phyloP scores from a whole-genome alignment of 2,797 vertebrate species.

The Masticophis lateralis region DNA sequence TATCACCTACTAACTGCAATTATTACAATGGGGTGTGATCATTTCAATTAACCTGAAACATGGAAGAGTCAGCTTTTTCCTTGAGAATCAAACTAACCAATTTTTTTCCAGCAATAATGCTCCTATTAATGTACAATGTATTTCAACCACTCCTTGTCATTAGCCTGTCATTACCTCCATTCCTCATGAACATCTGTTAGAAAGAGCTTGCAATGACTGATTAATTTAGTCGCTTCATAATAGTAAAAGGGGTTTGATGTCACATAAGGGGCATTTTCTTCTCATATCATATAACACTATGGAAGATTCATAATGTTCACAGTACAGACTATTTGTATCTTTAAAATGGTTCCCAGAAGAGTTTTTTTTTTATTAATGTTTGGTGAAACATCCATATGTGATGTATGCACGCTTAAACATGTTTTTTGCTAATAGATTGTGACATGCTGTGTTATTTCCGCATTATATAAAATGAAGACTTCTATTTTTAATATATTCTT shows the following conservation, averaged over 20 bases:
- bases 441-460: neutral
- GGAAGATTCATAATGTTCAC: neutral
- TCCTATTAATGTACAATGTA: neutral
- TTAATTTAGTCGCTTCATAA: constrained; percentile 28
- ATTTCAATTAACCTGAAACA: neutral
- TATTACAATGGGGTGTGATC: neutral
- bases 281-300: neutral
- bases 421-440: neutral
- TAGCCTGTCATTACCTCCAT: neutral
- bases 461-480: neutral
- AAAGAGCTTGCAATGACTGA: constrained; percentile 23
- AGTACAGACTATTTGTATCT: neutral
- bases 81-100: neutral
- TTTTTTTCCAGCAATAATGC: neutral
- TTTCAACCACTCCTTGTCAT: neutral
- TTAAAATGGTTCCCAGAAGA: neutral
- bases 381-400: neutral
- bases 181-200: neutral
- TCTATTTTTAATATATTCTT: neutral
- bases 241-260: constrained; percentile 1
- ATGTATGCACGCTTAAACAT: neutral
- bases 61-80: neutral
- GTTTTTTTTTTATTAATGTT: neutral
- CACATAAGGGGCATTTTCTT: neutral
- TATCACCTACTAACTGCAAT: neutral